Evolutionary conservation across 2,113 vertebrate genomes (phyloP).

Genomic region (Sakesphorus luctuosus): DNA sequence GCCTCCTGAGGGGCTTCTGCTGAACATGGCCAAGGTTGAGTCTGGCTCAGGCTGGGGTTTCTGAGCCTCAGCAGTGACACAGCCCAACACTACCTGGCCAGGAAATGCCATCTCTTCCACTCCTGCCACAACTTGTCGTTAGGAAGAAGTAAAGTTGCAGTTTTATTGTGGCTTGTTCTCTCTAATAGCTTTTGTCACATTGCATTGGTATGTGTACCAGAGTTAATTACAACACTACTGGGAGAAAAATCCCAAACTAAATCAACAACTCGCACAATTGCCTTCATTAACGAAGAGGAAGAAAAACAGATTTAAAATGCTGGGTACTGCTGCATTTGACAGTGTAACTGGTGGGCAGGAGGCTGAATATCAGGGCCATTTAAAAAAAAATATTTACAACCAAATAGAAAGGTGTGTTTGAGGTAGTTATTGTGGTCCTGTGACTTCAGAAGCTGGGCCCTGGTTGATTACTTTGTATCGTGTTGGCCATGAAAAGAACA

Average conservation of each 20-base stretch:
- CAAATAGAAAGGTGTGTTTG: neutral
- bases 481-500: neutral
- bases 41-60: neutral
- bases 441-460: neutral
- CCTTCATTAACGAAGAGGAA: neutral
- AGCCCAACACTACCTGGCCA: neutral
- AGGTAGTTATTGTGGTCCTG: neutral
- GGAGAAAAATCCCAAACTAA: neutral
- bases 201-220: neutral
- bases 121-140: neutral
- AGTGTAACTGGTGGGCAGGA: neutral
- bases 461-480: neutral
- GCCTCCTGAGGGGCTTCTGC: neutral
- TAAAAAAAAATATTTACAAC: neutral
- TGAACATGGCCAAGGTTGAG: accelerated
- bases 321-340: neutral
- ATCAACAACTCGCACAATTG: neutral
- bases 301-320: neutral
- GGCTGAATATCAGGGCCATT: neutral
- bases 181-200: neutral
- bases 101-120: neutral
- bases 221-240: neutral
- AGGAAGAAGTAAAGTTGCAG: neutral
- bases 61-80: neutral
- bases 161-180: neutral